These are phyloP conservation scores for Gymnoscelis rufifasciata DNA, from an alignment of 2,888 invertebrate species.

Conservation along the genomic window DNA sequence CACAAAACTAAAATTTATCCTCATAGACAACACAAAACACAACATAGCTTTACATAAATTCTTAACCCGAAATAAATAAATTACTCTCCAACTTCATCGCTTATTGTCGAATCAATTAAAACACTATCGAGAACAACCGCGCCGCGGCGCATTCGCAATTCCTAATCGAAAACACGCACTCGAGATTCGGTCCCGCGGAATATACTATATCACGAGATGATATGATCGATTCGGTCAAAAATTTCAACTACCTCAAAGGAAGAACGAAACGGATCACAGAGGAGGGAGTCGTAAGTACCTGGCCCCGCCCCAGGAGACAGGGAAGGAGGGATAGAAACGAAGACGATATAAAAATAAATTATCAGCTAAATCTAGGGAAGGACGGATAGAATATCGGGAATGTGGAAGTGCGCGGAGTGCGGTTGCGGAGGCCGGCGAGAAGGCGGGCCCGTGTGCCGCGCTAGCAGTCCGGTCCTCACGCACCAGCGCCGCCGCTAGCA, in stretches of 20 bases:
- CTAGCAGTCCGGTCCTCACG: too few species aligned
- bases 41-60: conserved; percentile 71
- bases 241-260: conserved; percentile 27
- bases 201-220: conserved; percentile 53
- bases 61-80: conserved; percentile 77
- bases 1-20: conserved; percentile 55
- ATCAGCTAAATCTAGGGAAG: conserved; percentile 43
- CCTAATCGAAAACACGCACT: conserved; percentile 61
- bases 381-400: conserved; percentile 45
- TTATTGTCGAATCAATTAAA: conserved; percentile 75
- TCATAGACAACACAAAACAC: conserved; percentile 74
- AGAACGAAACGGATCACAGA: conserved; percentile 29
- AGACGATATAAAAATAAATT: conserved; percentile 37
- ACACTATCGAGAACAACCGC: conserved; percentile 40
- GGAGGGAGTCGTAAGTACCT: conserved; percentile 49
- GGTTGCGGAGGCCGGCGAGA: too few species aligned
- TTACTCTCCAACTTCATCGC: conserved; percentile 67
- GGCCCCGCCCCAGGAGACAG: conserved; percentile 41
- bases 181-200: conserved; percentile 36
- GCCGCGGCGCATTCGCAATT: conserved; percentile 39
- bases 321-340: conserved; percentile 30
- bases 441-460: too few species aligned
- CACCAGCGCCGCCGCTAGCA: too few species aligned
- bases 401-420: too few species aligned
- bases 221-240: conserved; percentile 52